A percentile compares a stretch with the other conserved stretches of the same genome.
Evolutionary conservation across 2,888 invertebrate genomes (phyloP).

Genomic region (Brachypalpus laphriformis): DNA sequence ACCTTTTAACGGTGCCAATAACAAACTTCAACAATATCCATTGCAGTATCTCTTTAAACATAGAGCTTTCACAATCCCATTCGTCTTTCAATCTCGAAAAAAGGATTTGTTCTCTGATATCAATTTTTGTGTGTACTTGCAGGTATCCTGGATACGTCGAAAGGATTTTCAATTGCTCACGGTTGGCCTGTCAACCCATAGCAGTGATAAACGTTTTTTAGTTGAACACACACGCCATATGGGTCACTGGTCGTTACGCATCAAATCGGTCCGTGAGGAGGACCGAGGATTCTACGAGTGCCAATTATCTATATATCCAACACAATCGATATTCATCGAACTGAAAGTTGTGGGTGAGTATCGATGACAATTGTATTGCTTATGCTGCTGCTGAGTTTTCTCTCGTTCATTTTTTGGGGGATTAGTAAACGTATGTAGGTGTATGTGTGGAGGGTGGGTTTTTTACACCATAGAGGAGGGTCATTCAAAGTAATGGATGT

Average conservation of each 20-base stretch:
- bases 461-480: neutral
- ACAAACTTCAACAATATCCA: neutral
- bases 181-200: slow-evolving; percentile 86
- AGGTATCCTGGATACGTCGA: slow-evolving; percentile 87
- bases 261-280: slow-evolving; percentile 82
- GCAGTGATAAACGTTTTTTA: slow-evolving; percentile 86
- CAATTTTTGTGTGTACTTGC: slow-evolving; percentile 43
- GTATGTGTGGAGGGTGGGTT: neutral
- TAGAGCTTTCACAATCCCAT: neutral
- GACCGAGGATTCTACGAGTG: slow-evolving; percentile 85
- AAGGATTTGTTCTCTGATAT: slow-evolving; percentile 5
- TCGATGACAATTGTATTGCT: slow-evolving; percentile 32
- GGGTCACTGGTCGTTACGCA: slow-evolving; percentile 85
- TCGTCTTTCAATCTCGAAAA: neutral
- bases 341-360: slow-evolving; percentile 86
- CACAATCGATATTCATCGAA: slow-evolving; percentile 86
- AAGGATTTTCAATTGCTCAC: slow-evolving; percentile 87
- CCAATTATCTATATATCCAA: slow-evolving; percentile 87
- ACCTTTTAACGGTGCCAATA: no score
- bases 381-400: neutral
- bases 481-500: slow-evolving; percentile 64
- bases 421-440: neutral
- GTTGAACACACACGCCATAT: slow-evolving; percentile 86
- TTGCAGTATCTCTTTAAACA: neutral
- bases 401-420: neutral